Conservation (phyloP, 1,140 invertebrate species). For the Brachionus rubens region DNA sequence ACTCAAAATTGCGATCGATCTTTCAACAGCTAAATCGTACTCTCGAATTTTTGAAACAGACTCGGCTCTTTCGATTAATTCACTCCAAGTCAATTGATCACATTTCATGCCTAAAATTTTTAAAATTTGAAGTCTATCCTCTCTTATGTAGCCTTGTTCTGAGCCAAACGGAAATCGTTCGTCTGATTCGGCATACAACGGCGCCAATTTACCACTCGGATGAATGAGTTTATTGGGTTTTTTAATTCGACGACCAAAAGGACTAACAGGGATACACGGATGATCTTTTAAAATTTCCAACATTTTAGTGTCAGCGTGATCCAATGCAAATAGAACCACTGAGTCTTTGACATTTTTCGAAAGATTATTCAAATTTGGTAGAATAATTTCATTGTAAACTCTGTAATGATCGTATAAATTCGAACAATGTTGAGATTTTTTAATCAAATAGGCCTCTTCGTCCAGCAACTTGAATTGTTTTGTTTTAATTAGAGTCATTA, state of each 20-base stretch:
- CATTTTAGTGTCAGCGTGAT: conserved; percentile 44
- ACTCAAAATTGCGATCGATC: neutral
- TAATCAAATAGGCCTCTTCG: conserved; percentile 41
- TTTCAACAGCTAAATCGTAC: conserved; percentile 21
- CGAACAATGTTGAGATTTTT: neutral
- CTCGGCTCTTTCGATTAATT: conserved; percentile 42
- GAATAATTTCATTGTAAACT: conserved; percentile 41
- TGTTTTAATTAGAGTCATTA: conserved; percentile 32
- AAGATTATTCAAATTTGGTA: conserved; percentile 44
- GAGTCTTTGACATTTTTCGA: conserved; percentile 44
- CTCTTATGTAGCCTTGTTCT: conserved; percentile 18
- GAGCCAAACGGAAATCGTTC: conserved; percentile 39
- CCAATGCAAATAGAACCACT: conserved; percentile 43
- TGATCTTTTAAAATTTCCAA: conserved; percentile 41
- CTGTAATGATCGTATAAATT: conserved; percentile 45
- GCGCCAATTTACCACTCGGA: conserved; percentile 28
- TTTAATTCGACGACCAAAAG: conserved; percentile 22
- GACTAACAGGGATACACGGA: conserved; percentile 42
- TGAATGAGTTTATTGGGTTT: conserved; percentile 42
- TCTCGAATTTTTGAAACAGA: conserved; percentile 11
- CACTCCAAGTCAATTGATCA: conserved; percentile 22
- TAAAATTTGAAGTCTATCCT: conserved; percentile 35
- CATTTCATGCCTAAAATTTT: conserved; percentile 45
- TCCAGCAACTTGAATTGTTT: conserved; percentile 23
- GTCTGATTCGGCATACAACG: conserved; percentile 24